Evolutionary conservation across 2,113 vertebrate genomes (phyloP).

Genomic region (Phoxinus phoxinus): DNA sequence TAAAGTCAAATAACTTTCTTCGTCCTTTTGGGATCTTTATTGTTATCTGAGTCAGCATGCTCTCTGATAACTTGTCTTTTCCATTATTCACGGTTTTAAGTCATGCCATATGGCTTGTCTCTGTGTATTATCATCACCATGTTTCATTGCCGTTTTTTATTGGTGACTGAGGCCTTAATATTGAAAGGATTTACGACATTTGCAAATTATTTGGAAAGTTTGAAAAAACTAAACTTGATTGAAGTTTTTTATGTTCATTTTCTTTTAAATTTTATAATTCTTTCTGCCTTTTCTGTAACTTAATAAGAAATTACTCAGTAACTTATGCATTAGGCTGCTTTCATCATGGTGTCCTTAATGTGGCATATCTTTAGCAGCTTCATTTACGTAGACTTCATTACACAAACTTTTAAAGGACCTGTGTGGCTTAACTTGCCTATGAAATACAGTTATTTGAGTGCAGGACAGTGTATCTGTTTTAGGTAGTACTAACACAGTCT

Average conservation of each 20-base stretch:
- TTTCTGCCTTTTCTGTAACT: not conserved
- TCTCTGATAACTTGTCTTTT: too few relatives aligned
- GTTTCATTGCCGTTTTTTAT: not conserved
- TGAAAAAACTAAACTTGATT: not conserved
- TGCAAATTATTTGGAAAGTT: not conserved
- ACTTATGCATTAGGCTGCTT: too few relatives aligned
- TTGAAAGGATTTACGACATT: not conserved
- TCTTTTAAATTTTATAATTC: not conserved
- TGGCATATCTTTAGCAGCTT: not conserved
- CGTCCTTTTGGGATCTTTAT: too few relatives aligned
- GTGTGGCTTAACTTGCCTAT: not conserved
- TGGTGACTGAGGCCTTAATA: not conserved
- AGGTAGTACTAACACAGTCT: too few relatives aligned
- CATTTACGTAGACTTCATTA: not conserved
- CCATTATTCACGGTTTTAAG: too few relatives aligned
- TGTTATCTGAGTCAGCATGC: too few relatives aligned
- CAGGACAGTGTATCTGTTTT: too few relatives aligned
- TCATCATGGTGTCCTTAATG: not conserved
- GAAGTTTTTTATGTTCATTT: not conserved
- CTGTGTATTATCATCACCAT: not conserved
- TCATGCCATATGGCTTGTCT: not conserved
- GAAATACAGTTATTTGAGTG: not conserved
- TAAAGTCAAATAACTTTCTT: too few relatives aligned
- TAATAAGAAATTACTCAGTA: not conserved
- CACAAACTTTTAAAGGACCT: not conserved